phyloP scores from a whole-genome alignment of 2,113 vertebrate species.

The Colius striatus region DNA sequence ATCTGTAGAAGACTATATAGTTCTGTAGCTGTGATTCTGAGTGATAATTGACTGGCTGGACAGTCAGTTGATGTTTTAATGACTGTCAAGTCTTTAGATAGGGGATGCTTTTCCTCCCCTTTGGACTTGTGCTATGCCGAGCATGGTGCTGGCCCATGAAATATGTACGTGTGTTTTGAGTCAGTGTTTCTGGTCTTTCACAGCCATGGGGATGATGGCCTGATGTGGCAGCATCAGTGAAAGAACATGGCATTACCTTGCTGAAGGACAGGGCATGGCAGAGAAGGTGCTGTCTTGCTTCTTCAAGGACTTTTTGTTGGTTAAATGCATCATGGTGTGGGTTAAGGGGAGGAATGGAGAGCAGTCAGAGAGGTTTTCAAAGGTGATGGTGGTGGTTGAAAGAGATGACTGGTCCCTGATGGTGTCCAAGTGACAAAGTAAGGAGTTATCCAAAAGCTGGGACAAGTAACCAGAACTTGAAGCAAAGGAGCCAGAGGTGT shows the following conservation, averaged over 20 bases:
- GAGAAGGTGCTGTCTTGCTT: not conserved
- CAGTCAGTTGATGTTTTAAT: constrained; percentile 20
- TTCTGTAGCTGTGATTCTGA: not conserved
- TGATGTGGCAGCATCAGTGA: accelerated
- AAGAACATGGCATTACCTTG: not conserved
- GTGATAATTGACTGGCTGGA: constrained; percentile 32
- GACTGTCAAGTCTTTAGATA: not conserved
- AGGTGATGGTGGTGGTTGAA: not conserved
- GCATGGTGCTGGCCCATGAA: not conserved
- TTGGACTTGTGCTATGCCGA: not conserved
- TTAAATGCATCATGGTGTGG: not conserved
- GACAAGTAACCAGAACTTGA: not conserved
- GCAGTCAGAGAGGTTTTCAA: accelerated
- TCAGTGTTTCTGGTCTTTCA: not conserved
- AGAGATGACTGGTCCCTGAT: not conserved
- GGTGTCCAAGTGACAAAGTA: not conserved
- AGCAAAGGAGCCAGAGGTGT: not conserved
- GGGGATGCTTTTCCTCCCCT: not conserved
- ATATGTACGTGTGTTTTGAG: not conserved
- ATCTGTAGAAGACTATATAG: constrained; percentile 17
- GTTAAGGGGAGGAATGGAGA: not conserved
- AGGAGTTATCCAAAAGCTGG: not conserved
- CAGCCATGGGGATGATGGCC: not conserved
- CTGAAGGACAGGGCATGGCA: not conserved
- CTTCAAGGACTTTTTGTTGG: not conserved